phyloP scores from a whole-genome alignment of 2,113 vertebrate species.

The Pterocles gutturalis region DNA sequence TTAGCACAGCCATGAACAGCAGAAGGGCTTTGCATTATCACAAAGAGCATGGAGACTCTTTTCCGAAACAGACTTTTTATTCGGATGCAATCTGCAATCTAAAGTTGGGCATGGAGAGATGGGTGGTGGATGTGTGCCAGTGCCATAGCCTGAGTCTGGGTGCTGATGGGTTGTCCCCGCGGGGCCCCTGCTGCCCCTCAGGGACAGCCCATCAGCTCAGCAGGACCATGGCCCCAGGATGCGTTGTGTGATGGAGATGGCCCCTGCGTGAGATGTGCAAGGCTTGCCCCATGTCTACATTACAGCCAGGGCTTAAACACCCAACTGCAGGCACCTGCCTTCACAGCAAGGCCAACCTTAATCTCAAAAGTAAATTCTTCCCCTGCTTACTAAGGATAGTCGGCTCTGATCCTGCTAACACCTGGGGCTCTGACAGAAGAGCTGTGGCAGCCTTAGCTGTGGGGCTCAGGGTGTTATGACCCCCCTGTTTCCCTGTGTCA shows the following conservation, averaged over 20 bases:
- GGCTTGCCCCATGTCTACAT: accelerated
- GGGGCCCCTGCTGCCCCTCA: accelerated
- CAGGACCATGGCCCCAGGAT: neutral
- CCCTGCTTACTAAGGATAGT: neutral
- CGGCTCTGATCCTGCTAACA: neutral
- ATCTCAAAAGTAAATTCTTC: neutral
- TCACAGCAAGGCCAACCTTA: neutral
- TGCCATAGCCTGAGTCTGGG: neutral
- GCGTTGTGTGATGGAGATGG: neutral
- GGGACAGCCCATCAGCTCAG: neutral
- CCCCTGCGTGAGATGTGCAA: accelerated
- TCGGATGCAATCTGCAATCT: neutral
- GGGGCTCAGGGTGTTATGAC: neutral
- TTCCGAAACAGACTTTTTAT: neutral
- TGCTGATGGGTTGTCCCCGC: neutral
- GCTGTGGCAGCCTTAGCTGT: neutral
- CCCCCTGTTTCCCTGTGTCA: neutral
- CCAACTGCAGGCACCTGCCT: neutral
- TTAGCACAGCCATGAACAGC: neutral
- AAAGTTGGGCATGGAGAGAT: neutral
- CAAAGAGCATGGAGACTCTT: neutral
- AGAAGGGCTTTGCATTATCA: neutral
- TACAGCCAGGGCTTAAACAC: neutral
- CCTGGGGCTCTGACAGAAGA: neutral
- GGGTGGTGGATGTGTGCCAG: neutral